A percentile compares a stretch with the other conserved stretches of the same genome.
Conservation (phyloP, 1,140 invertebrate genomes). For the Bombus confusus region DNA sequence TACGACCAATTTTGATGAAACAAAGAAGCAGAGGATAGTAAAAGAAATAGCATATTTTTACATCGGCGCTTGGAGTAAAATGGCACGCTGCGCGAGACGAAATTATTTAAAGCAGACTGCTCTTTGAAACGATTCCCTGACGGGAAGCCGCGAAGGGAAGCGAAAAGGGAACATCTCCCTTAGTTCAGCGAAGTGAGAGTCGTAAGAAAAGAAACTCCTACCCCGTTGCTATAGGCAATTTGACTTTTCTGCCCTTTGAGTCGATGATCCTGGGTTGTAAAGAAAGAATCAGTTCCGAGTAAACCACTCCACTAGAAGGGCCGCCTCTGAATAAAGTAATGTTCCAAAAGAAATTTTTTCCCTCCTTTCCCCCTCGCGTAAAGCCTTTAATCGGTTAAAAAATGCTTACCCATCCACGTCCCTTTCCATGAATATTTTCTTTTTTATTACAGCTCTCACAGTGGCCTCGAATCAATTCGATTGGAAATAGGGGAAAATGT, state of each 20-base stretch:
- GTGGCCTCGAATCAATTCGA: background rate
- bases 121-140: conserved; percentile 27
- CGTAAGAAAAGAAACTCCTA: conserved; percentile 47
- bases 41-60: conserved; percentile 9
- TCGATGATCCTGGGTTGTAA: conserved; percentile 43
- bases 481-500: background rate
- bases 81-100: conserved; percentile 39
- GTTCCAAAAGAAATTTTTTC: conserved; percentile 27
- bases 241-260: conserved; percentile 50
- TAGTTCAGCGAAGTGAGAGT: conserved; percentile 23
- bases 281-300: conserved; percentile 44
- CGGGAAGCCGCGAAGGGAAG: background rate
- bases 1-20: conserved; percentile 41
- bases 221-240: conserved; percentile 39
- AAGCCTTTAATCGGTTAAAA: conserved; percentile 30
- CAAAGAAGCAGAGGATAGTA: background rate
- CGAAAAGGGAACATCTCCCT: conserved; percentile 25
- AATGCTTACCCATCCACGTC: conserved; percentile 27
- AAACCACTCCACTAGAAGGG: conserved; percentile 25
- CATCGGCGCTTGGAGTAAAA: conserved; percentile 54
- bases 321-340: conserved; percentile 25
- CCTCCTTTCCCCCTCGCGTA: background rate
- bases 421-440: background rate
- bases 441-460: background rate
- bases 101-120: conserved; percentile 62